These are phyloP conservation scores for Heptranchias perlo DNA, from an alignment of 2,113 vertebrate genomes.

Conservation along the genomic window DNA sequence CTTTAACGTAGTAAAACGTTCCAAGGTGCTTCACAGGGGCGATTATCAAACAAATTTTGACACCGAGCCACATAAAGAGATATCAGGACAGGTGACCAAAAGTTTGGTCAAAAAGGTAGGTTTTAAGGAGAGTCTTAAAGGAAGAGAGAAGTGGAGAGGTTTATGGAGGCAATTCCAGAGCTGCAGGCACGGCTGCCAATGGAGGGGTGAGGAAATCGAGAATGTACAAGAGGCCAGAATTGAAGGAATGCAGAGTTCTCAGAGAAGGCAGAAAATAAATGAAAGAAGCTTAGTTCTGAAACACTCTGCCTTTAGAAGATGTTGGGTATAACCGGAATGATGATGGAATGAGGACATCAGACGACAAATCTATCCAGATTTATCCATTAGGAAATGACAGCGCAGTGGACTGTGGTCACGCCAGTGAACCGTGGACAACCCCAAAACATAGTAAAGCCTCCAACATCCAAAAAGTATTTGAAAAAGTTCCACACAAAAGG, in stretches of 20 bases:
- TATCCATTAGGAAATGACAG: not conserved
- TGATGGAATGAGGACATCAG: not conserved
- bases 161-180: not conserved
- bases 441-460: not conserved
- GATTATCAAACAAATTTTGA: not conserved
- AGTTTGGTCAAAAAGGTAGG: not conserved
- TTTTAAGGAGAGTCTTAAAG: not conserved
- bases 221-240: not conserved
- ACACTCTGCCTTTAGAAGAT: not conserved
- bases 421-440: not conserved
- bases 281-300: not conserved
- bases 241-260: not conserved
- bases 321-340: not conserved
- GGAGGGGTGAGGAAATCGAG: not conserved
- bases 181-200: not conserved
- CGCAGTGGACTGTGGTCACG: not conserved
- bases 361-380: not conserved
- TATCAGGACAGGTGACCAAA: not conserved
- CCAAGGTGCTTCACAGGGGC: not conserved
- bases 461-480: not conserved
- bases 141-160: not conserved
- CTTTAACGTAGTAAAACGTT: not conserved
- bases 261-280: not conserved
- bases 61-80: not conserved
- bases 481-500: not conserved